Base-by-base conservation (phyloP, 2,888 invertebrate genomes). In the Watsonalla binaria region DNA sequence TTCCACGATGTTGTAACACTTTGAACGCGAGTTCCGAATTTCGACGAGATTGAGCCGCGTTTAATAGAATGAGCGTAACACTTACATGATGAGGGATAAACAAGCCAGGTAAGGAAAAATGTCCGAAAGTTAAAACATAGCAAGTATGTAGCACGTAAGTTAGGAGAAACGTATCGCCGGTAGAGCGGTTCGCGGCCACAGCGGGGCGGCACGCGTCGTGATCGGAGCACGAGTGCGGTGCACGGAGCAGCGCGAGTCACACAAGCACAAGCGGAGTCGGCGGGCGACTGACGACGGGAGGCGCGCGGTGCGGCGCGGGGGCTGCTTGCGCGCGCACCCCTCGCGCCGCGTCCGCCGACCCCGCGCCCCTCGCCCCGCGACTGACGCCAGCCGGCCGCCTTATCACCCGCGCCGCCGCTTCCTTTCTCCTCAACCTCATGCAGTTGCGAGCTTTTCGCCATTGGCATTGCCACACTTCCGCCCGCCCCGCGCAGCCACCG, bases 151-250 rank as follows among this genome's bases (percentile, higher is more conserved):
- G 84, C 86, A 88, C 86, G 80, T 82, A 88, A 89, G 86, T 87
- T 83, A 82, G 80, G 80, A 83, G 82, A 82, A 87, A 87, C 82
- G 84, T 72, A 82, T 90, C 83, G 92, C 89, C 92, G 91, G 92
- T 91, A 92, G 90, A 92, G 91, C 92, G 92, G 42, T 92, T 92
- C 88, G 92, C 91, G 92, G 91, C 92, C 92, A 91, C 90, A 87
- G 92, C 72, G 81, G 84, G 85, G 86, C 82, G 88, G 88, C 89
- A 82, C 90, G 89, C 87, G 90, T 90, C 90, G 90, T 87, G 89
- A 72, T 90, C 87, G 84, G 88, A 70, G 84, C 88, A 89, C 90
- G 88, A 90, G 88, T 90, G 90, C 89, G 81, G 88, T 88, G 89
- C 82, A 89, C 90, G 78, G 89, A 90, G 90, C 89, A 74, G 89